Percentiles rank a stretch among this genome's conserved stretches.
Evolutionary conservation across 1,140 invertebrate species (phyloP).

Genomic region (Euura saliciscinereae): DNA sequence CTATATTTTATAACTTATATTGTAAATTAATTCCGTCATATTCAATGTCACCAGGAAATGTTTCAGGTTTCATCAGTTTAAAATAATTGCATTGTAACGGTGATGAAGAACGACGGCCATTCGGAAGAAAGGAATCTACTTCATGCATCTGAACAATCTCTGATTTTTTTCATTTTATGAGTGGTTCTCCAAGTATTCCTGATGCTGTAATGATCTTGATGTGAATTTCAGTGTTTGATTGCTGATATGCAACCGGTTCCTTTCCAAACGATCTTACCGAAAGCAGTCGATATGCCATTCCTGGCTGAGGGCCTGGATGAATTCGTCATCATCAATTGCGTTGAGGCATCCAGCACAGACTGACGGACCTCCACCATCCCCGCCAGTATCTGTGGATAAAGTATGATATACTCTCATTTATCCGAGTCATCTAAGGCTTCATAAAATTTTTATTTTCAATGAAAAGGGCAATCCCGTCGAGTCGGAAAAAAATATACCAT

Average conservation of each 20-base stretch:
- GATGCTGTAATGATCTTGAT: too few species aligned
- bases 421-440: too few species aligned
- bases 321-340: slow-evolving; percentile 73
- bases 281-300: slow-evolving; percentile 91
- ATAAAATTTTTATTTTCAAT: too few species aligned
- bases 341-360: slow-evolving; percentile 78
- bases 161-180: slow-evolving; percentile 11
- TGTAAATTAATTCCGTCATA: too few species aligned
- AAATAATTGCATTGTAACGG: too few species aligned
- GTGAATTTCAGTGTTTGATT: neutral
- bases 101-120: too few species aligned
- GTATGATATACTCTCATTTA: too few species aligned
- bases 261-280: slow-evolving; percentile 60
- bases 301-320: slow-evolving; percentile 78
- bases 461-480: slow-evolving; percentile 1
- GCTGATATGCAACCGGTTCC: slow-evolving; percentile 15
- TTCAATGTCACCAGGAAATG: neutral
- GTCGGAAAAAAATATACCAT: neutral
- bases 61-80: too few species aligned
- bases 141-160: slow-evolving; percentile 6
- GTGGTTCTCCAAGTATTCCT: neutral
- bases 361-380: slow-evolving; percentile 45
- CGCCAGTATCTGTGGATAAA: slow-evolving; percentile 50
- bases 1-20: too few species aligned
- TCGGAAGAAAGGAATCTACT: too few species aligned